Percentiles rank a stretch among this genome's conserved stretches.
phyloP scores from a whole-genome alignment of 2,888 invertebrate species.

The Campoletis raptor region DNA sequence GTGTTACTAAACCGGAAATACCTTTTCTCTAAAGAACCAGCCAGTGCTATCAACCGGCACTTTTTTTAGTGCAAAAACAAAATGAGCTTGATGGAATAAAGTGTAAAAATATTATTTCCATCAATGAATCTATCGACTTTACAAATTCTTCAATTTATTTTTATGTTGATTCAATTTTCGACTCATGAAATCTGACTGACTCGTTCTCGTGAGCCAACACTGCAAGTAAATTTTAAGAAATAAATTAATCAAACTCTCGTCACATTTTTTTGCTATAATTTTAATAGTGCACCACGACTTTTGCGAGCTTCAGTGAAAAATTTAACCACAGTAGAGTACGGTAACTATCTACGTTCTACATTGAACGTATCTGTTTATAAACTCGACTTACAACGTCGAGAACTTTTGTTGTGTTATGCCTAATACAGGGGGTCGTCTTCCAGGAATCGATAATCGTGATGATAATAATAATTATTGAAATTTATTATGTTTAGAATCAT shows the following conservation, averaged over 20 bases:
- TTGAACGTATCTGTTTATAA: not conserved
- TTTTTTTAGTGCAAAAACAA: not conserved
- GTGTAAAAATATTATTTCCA: not conserved
- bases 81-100: conserved; percentile 10
- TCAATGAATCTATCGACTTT: not conserved
- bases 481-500: conserved; percentile 1
- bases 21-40: conserved; percentile 10
- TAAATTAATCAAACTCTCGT: not conserved
- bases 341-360: not conserved
- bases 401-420: not conserved
- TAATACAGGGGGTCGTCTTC: conserved; percentile 28
- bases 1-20: conserved; percentile 31
- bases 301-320: not conserved
- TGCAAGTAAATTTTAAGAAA: not conserved
- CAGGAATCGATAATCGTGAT: conserved; percentile 5
- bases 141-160: not conserved
- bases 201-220: not conserved
- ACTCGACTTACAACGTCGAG: not conserved
- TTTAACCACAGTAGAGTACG: not conserved
- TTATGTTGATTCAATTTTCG: not conserved
- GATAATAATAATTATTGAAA: conserved; percentile 28
- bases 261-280: not conserved
- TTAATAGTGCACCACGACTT: not conserved
- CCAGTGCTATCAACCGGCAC: not conserved
- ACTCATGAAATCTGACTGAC: not conserved